Evolutionary conservation across 1,140 invertebrate genomes (phyloP), one percentile per base, ranked within the genome.

Genomic region (Caenorhabditis briggsae): DNA sequence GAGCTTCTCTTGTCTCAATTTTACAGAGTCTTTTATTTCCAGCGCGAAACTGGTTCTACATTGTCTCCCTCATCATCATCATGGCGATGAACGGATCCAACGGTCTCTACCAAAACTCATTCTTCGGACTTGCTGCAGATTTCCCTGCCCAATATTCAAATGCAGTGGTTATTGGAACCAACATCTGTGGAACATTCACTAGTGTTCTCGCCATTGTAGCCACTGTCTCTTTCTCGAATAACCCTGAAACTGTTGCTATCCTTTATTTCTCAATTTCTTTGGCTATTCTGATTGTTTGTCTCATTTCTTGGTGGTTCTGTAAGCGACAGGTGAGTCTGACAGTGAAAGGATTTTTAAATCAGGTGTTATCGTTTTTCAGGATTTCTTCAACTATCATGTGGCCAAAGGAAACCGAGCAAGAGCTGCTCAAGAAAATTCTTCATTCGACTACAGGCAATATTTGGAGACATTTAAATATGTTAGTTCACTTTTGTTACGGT

Each of bases 141-240:
- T 87, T 87, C 53, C 86, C 86, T 25, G 82, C 58, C 5, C 61
- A 87, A 16, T 87, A 87, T 43, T 87, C 86, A 25, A 87, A 87
- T 53, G 86, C 86, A n/a, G 56, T 87, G 2, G 86, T 87, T 7
- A 48, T 87, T 9, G 86, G 86, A 48, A 70, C 64, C 16, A 87
- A 87, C 53, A 53, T 87, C 53, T 87, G 86, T 82, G 86, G 86
- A 78, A 87, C 61, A 16, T 87, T 87, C 70, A 87, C 82, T 18
- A 85, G 61, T 58, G 56, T 82, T n/a, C 18, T 87, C 50, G 23
- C 64, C 5, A 74, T 87, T 18, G 43, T 78, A 2, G 59, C 82
- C 14, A 87, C 86, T 43, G 14, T 87, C 23, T 53, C 82, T 11
- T 84, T 87, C 70, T 50, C 55, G 2, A 50, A 58, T 16, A 50